Evolutionary conservation across 1,140 invertebrate species (phyloP), one percentile per base, ranked within the genome.

Genomic region (Melanaphis sacchari): DNA sequence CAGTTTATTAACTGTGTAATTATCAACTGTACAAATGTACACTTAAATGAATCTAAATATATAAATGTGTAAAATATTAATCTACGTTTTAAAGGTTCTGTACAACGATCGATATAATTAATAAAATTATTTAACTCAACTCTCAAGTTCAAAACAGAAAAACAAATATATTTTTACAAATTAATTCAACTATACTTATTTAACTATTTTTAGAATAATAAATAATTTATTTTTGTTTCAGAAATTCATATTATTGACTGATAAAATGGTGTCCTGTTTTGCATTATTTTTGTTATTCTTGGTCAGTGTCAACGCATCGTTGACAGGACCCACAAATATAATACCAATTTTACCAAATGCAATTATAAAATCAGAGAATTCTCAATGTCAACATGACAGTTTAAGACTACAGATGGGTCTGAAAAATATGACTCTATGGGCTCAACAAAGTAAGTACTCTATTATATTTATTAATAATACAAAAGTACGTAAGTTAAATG

Each of bases 371-470:
- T 93, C 94, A 21, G 40, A 90, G 2, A 93, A 94, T 52, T n/a
- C 84, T 40, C 52, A 91, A 87, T 94, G 94, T 59, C 49, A 93
- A 40, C 24, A 81, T 6, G 94, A 94, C 31, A 94, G 94, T 59
- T 43, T 94, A 18, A 91, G 38, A 22, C 40, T 94, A 26, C 52
- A 90, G 15, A n/a, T n/a, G n/a, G 91, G 91, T 81, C 54, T 95
- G 81, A 87, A 93, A 59, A 95, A 95, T 89, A 91, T 94, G 66
- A 94, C 94, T 31, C 93, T 95, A 24, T 95, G 94, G 94, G 94
- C 94, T 2, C 59, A 94, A 66, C 94, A 95, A 93, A 95, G 94
- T 95, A 94, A 94, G 94, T 94, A n/a, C n/a, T n/a, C n/a, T 54
- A 54, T 54, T 54, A 59, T 2, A 59, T 59, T 31, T 66, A 66